Base-by-base conservation (phyloP, 1,140 invertebrate species). In the Drosophila yakuba region DNA sequence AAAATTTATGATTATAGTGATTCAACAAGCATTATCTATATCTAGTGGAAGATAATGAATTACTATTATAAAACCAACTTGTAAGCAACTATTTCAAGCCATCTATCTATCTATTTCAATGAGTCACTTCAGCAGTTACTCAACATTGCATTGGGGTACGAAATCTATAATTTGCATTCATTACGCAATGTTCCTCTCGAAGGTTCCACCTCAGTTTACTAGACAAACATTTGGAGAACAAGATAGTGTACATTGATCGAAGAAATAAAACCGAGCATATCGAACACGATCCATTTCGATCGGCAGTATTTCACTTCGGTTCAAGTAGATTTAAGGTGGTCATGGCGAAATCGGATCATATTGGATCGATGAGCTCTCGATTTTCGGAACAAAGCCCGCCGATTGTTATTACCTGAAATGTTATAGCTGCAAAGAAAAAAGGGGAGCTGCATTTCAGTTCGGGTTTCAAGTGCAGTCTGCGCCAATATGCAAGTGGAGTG, bases 381-480 rank as follows among this genome's bases (percentile, higher is more conserved):
- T 71, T 69, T 69, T 44, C 12, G 69, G 51, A 58, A 71, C 68
- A 69, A 57, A 17, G 23, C 43, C 43, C n/a, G 2, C 5, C 35
- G 51, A 57, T 39, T 69, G 59, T 48, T 73, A 28, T 28, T 59
- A 45, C 69, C 47, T 47, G 35, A 25, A 48, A 36, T 69, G 41
- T n/a, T 39, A 60, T 28, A 60, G 58, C 57, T 48, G 14, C 2
- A 23, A 48, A 15, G 14, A 1, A 23, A 48, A 15, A 1, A 25
- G n/a, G 55, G 63, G 23, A 3, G 23, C 23, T 25, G 25, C 25
- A 25, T 48, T 48, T 41, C 25, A 15, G 20, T 50, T 74, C 23
- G 39, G 41, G 41, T 74, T 63, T 74, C 72, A 56, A 74, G 58
- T 74, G 72, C 72, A 66, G 15, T 10, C 60, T 75, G 73, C 66